Base-by-base conservation (phyloP, 2,888 invertebrate species). In the Siphonodentalium dalli region DNA sequence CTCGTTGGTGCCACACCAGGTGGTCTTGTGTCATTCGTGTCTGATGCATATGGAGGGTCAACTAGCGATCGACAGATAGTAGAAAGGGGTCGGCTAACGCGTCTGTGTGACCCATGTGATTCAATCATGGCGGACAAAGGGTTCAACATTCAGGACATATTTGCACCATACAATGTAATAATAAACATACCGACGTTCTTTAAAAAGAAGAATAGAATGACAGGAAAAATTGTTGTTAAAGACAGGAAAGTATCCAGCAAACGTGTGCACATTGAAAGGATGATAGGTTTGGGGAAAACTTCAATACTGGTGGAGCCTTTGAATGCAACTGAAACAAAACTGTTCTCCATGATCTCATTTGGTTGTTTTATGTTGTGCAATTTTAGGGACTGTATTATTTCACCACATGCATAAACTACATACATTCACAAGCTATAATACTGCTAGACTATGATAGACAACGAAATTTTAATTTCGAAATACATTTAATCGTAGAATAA, bases 1-100 rank as follows among this genome's bases (percentile, higher is more conserved):
- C 33, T 61, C 1, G 48, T 63, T 24, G 60, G 63, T 20, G 38
- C 51, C 9, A 61, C 58, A 11, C 63, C 63, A 11, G 59, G 66
- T 38, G 61, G 61, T 18, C 34, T 63, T 23, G 39, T 61, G 0
- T 42, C 34, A 11, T 60, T 34, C 44, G 47, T 65, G 3, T 52
- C 48, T 2, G 9, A 27, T 21, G 56, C 54, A 18, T 63, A 51
- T 56, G 59, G 61, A 13, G 59, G 63, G n/a, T 54, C 57, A 15
- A 58, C 59, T 3, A 63, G 63, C 55, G 63, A 65, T 37, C 47
- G 65, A 9, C 63, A 64, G 34, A 63, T 62, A 37, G 58, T 58
- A n/a, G 64, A 66, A 43, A 31, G 54, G 18, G 40, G 56, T 31
- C 38, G 39, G 13, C 21, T 62, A 23, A 29, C 43, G 9, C 9